A percentile compares a stretch with the other conserved stretches of the same genome.
These are phyloP conservation scores for Hermodice carunculata DNA, from an alignment of 2,888 invertebrate species.

Conservation along the genomic window DNA sequence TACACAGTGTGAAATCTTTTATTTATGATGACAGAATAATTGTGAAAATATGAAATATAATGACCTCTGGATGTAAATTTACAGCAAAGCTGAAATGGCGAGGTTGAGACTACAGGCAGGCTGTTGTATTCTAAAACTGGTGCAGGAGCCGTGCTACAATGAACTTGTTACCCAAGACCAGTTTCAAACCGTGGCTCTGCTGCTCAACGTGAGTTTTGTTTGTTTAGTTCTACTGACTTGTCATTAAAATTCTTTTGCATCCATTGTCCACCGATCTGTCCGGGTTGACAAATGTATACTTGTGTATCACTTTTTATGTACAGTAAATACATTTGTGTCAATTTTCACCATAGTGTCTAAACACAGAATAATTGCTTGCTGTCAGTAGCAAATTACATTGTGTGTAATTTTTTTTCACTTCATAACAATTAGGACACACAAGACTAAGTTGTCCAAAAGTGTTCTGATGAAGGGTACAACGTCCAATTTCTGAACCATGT, in stretches of 20 bases:
- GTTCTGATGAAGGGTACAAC: no score
- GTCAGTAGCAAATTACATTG: neutral
- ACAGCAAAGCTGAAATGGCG: constrained; percentile 82
- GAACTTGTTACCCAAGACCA: constrained; percentile 95
- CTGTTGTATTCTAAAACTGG: constrained; percentile 95
- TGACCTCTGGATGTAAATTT: no score
- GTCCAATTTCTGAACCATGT: no score
- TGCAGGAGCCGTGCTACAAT: constrained; percentile 95
- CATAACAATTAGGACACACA: no score
- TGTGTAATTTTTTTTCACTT: no score
- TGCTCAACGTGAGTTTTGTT: constrained; percentile 82
- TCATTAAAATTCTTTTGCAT: neutral
- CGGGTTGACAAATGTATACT: neutral
- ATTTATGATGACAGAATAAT: no score
- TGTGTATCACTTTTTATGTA: neutral
- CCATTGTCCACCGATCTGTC: neutral
- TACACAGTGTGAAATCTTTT: no score
- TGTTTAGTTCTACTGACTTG: neutral
- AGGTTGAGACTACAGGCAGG: constrained; percentile 93
- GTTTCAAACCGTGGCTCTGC: constrained; percentile 91
- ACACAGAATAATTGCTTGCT: neutral
- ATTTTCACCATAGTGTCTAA: neutral
- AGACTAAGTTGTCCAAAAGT: no score
- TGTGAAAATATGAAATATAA: no score
- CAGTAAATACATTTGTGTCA: neutral